Evolutionary conservation across 2,888 invertebrate genomes (phyloP), one percentile per base, ranked within the genome.

Genomic region (Philereme transversata): DNA sequence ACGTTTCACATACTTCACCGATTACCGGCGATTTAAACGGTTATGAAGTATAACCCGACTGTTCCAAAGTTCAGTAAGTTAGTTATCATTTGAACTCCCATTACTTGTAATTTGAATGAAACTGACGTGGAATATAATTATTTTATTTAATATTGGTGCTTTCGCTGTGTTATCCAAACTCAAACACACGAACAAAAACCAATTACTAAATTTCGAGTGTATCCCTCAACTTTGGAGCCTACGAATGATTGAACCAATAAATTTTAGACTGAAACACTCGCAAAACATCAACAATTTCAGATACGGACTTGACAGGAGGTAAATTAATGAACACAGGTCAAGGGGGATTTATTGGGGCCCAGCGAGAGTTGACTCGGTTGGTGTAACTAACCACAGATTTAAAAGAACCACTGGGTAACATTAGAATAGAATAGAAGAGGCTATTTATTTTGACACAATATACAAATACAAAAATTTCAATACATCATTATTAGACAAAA

Each of bases 211-310:
- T 82, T 82, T 83, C 78, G 83, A 77, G 74, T 69, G 70, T 75
- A 72, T 72, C 65, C 72, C 73, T 76, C 77, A 83, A 84, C 81
- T 83, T 83, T 81, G 71, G 76, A 71, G 74, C 67, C 69, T 71
- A 78, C 79, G 76, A 86, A 81, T 86, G 82, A 87, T 86, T 82
- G 84, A 80, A 67, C 74, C 83, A 82, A 87, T 87, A 87, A 86
- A 87, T 88, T 82, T 72, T 75, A 52, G 79, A 74, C 78, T 77
- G 78, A 81, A 84, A 84, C 85, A 83, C 83, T 82, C 78, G 82
- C 88, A 87, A 88, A 90, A 89, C 88, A 88, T 87, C 87, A 88
- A 87, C 88, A 86, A 85, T 87, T 87, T 85, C 81, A 87, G 87
- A 87, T 87, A 86, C 81, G 77, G 78, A 79, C 83, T 81, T 83